Conservation (phyloP, 2,113 vertebrate species). For the Butorides virescens region DNA sequence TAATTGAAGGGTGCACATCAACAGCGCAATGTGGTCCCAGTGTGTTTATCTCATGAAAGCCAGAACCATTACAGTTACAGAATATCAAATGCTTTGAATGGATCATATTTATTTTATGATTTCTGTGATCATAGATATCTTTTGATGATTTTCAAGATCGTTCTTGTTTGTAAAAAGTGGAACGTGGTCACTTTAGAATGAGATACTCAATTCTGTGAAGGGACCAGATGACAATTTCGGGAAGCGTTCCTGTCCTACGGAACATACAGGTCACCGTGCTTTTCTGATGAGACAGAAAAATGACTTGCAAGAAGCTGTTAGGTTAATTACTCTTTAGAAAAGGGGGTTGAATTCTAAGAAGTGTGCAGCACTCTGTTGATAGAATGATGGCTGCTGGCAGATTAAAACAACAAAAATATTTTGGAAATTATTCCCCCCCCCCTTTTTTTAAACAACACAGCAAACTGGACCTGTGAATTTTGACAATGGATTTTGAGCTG, state of each 20-base stretch:
- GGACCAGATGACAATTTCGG: slow-evolving; percentile 12
- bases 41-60: slow-evolving; percentile 11
- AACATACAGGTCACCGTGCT: not conserved
- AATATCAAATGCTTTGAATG: not conserved
- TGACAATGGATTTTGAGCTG: not conserved
- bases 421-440: not conserved
- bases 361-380: slow-evolving; percentile 20
- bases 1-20: slow-evolving; percentile 44
- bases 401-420: slow-evolving; percentile 51
- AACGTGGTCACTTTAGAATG: not conserved
- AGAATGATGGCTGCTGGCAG: not conserved
- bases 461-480: not conserved
- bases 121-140: not conserved
- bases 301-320: slow-evolving; percentile 58
- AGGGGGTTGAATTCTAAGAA: slow-evolving; percentile 42
- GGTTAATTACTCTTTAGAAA: slow-evolving; percentile 62
- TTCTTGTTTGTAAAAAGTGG: not conserved
- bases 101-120: not conserved
- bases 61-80: not conserved
- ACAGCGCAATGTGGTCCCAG: not conserved
- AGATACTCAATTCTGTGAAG: not conserved
- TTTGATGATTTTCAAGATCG: not conserved
- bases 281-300: slow-evolving; percentile 39
- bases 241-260: not conserved
- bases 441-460: not conserved